Base-by-base conservation (phyloP, 2,888 invertebrate genomes). In the Hermodice carunculata region DNA sequence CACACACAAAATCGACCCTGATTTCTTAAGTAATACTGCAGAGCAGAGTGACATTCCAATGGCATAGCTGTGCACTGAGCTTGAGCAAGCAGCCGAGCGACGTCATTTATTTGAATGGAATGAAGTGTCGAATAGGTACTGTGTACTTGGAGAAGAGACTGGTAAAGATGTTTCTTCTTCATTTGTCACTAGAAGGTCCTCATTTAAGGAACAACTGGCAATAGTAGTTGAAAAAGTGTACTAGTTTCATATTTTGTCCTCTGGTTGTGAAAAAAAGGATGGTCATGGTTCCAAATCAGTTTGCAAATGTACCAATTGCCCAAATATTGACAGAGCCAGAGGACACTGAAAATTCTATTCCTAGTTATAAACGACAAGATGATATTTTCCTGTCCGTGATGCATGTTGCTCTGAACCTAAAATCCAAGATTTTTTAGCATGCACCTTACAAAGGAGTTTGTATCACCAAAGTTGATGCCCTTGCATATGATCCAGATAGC, bases 311-410 rank as follows among this genome's bases (percentile, higher is more conserved):
- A 28, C 17, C 28, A 2, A 29, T 29, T n/a, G 28, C 17, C 1
- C 31, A 51, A 28, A 3, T n/a, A 11, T 28, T 29, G 11, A 22
- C 28, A 11, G 32, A 51, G 17, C 31, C 14, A n/a, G 51, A 51
- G 2, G 46, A 46, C 22, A 22, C 11, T 14, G 31, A 51, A 3
- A 19, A 14, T 19, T 24, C 28, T 31, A 51, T 51, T 17, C 51
- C 51, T 28, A n/a, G 19, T 17, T 29, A 51, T 22, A 29, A 51
- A n/a, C n/a, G n/a, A n/a, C n/a, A 24, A 4, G 29, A 51, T 51
- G 51, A 51, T 51, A 28, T 29, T 3, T 51, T 51, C 31, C 51
- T 51, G 17, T 51, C 51, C 51, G 2, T 51, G 2, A 5, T 51
- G 2, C 51, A 51, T 51, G 51, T 51, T 2, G 51, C 51, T 2